These are phyloP conservation scores for Synergus umbraculus DNA, from an alignment of 2,888 invertebrate species.

Conservation along the genomic window DNA sequence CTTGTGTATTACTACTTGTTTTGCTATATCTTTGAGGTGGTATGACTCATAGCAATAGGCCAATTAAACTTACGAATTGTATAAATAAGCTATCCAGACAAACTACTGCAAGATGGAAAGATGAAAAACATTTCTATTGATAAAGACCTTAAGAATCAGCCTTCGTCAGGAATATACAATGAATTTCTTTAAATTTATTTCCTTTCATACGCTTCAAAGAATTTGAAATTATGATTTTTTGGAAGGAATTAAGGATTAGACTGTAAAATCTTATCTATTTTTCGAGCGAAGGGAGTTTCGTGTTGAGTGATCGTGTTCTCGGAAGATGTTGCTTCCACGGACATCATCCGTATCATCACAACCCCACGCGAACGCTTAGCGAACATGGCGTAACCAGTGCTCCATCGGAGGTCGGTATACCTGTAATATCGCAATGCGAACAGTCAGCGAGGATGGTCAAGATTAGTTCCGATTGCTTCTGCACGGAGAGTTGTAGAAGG, in stretches of 20 bases:
- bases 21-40: constrained; percentile 43
- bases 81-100: constrained; percentile 34
- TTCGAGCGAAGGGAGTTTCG: constrained; percentile 44
- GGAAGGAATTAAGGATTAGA: background rate
- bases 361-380: constrained; percentile 41
- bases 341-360: constrained; percentile 34
- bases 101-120: constrained; percentile 21
- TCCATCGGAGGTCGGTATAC: constrained; percentile 2
- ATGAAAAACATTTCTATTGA: constrained; percentile 23
- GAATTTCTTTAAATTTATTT: background rate
- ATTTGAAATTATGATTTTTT: background rate
- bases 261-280: background rate
- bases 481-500: constrained; percentile 67
- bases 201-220: background rate
- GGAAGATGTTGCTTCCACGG: constrained; percentile 46
- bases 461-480: constrained; percentile 74
- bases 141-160: constrained; percentile 20
- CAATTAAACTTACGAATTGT: constrained; percentile 49
- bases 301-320: constrained; percentile 44
- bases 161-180: background rate
- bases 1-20: constrained; percentile 26
- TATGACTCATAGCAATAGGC: constrained; percentile 51
- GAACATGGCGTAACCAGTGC: constrained; percentile 36
- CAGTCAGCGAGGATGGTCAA: constrained; percentile 61
- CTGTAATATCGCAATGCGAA: constrained; percentile 61